A percentile compares a stretch with the other conserved stretches of the same genome.
These are phyloP conservation scores for Pipistrellus nathusii DNA, from an alignment of 2,797 vertebrate genomes.

Conservation along the genomic window DNA sequence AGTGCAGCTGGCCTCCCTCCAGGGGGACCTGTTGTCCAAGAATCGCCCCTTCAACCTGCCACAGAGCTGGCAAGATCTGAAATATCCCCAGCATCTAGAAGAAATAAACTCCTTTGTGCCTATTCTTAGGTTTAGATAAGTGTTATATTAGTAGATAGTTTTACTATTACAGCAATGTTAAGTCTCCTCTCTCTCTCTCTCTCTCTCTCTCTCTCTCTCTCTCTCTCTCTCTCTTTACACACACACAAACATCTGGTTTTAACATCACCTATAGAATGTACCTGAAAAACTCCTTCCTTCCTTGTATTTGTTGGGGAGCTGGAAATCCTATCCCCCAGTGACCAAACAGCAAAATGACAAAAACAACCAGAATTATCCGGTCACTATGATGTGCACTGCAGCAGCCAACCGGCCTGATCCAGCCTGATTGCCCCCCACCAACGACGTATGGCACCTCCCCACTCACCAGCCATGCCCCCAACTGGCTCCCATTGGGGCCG, in stretches of 20 bases:
- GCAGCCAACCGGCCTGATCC: too few relatives aligned
- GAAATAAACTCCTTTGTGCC: neutral
- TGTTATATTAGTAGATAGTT: constrained; percentile 8
- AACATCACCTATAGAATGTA: neutral
- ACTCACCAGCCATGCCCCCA: too few relatives aligned
- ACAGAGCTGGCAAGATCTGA: constrained; percentile 1
- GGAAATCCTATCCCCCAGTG: neutral
- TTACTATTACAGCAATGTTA: constrained; percentile 35
- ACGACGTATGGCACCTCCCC: too few relatives aligned
- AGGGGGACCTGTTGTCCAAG: constrained; percentile 15
- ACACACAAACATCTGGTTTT: neutral
- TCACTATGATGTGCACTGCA: too few relatives aligned
- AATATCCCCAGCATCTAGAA: neutral
- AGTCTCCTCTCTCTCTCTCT: neutral
- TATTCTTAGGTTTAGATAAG: constrained; percentile 55
- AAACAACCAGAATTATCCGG: neutral
- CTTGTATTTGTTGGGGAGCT: neutral
- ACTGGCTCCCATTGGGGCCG: too few relatives aligned
- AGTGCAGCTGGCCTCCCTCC: constrained; percentile 53
- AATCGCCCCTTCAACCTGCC: constrained; percentile 22
- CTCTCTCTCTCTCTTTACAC: too few relatives aligned
- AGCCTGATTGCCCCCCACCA: too few relatives aligned
- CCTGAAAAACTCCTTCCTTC: neutral
- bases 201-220: neutral
- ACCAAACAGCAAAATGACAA: too few relatives aligned